Conservation (phyloP, 1,140 invertebrate species). For the Colletes gigas region DNA sequence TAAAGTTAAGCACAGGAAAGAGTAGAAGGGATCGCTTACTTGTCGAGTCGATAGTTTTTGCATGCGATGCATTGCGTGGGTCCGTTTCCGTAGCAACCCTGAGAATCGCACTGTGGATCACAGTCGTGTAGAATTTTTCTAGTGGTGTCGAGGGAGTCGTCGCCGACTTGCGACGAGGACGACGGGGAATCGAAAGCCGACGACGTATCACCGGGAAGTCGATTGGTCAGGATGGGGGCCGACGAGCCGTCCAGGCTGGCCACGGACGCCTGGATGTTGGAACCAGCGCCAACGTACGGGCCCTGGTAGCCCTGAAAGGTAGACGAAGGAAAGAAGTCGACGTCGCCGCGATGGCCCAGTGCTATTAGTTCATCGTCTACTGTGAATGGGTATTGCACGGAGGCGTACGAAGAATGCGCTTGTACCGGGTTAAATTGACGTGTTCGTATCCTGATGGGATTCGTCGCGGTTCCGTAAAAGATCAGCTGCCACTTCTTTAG, state of each 20-base stretch:
- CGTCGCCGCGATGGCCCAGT: slow-evolving; percentile 82
- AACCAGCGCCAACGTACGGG: slow-evolving; percentile 86
- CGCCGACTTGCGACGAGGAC: slow-evolving; percentile 47
- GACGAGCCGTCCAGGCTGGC: slow-evolving; percentile 85
- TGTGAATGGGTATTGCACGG: slow-evolving; percentile 74
- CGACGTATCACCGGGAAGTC: slow-evolving; percentile 70
- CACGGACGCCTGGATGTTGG: slow-evolving; percentile 85
- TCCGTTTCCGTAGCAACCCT: slow-evolving; percentile 91
- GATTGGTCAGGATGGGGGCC: slow-evolving; percentile 74
- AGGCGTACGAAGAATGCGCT: slow-evolving; percentile 78
- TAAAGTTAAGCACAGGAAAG: too few species aligned
- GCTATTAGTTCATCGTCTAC: slow-evolving; percentile 76
- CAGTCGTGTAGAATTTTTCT: slow-evolving; percentile 88
- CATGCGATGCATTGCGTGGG: slow-evolving; percentile 90
- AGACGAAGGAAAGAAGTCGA: slow-evolving; percentile 82
- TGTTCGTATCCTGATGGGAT: slow-evolving; percentile 87
- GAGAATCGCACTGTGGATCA: slow-evolving; percentile 90
- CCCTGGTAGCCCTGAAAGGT: slow-evolving; percentile 87
- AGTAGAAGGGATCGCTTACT: slow-evolving; percentile 81
- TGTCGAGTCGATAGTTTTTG: slow-evolving; percentile 89
- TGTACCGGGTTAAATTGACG: slow-evolving; percentile 81
- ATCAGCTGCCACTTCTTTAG: slow-evolving; percentile 96
- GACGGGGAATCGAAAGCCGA: slow-evolving; percentile 45
- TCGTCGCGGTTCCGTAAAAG: slow-evolving; percentile 93
- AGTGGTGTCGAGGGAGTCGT: slow-evolving; percentile 79